Conservation (phyloP, 2,113 vertebrate genomes). For the Uropsilus gracilis region DNA sequence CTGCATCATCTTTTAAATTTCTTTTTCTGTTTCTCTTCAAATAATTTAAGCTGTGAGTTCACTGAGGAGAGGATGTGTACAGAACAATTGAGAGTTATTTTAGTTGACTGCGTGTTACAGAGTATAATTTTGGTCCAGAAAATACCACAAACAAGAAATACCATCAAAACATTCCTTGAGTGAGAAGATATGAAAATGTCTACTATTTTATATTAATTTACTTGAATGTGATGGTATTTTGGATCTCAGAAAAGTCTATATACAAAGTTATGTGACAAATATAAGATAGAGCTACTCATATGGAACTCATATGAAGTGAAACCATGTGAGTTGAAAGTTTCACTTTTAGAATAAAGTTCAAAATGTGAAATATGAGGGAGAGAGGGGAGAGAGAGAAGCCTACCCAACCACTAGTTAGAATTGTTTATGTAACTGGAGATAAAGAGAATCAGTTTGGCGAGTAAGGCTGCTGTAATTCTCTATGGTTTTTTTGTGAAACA, state of each 20-base stretch:
- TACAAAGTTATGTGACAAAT: background rate
- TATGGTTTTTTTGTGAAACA: background rate
- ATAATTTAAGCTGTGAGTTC: background rate
- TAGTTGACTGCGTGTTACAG: background rate
- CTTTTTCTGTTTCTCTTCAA: background rate
- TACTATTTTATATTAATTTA: background rate
- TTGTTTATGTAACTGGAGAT: background rate
- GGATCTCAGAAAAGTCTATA: background rate
- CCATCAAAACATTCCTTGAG: background rate
- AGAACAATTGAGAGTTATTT: background rate
- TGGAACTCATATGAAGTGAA: background rate
- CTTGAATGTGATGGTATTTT: constrained; percentile 10
- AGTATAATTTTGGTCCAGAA: background rate
- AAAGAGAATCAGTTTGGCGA: background rate
- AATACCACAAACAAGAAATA: background rate
- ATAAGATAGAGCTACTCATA: background rate
- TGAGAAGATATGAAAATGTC: background rate
- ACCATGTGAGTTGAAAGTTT: background rate
- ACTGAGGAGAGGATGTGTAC: background rate
- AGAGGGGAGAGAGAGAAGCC: background rate
- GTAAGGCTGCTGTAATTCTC: background rate
- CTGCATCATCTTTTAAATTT: background rate
- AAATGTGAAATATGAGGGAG: background rate
- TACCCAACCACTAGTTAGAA: background rate
- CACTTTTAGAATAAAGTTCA: background rate